Conservation (phyloP, 2,113 vertebrate species). For the Brachyhypopomus occidentalis region DNA sequence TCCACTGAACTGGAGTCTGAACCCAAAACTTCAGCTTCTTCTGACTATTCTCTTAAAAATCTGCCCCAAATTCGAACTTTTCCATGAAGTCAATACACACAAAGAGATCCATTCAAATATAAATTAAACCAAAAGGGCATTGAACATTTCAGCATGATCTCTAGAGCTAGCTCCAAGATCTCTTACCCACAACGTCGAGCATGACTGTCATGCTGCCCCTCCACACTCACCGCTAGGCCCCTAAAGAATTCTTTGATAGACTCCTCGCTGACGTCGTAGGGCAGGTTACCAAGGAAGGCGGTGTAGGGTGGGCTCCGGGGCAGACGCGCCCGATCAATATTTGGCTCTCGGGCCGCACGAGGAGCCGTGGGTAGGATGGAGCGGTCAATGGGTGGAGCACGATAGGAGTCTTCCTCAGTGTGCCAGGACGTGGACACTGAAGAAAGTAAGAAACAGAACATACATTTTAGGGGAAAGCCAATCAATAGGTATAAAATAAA, state of each 20-base stretch:
- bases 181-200: too few relatives aligned
- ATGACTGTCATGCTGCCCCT: neutral
- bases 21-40: too few relatives aligned
- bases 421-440: slow-evolving; percentile 93
- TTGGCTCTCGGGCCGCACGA: slow-evolving; percentile 89
- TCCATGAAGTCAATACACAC: too few relatives aligned
- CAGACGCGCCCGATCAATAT: slow-evolving; percentile 85
- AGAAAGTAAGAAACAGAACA: neutral
- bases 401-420: slow-evolving; percentile 68
- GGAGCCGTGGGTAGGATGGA: slow-evolving; percentile 93
- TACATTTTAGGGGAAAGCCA: neutral
- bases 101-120: too few relatives aligned
- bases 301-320: slow-evolving; percentile 92
- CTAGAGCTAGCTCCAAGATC: too few relatives aligned
- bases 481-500: neutral
- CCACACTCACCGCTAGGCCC: slow-evolving; percentile 86
- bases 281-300: slow-evolving; percentile 93
- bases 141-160: too few relatives aligned
- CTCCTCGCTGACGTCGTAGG: slow-evolving; percentile 92
- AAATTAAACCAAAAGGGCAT: neutral
- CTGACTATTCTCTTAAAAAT: too few relatives aligned
- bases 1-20: too few relatives aligned
- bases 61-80: too few relatives aligned
- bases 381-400: slow-evolving; percentile 86
- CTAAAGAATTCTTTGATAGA: slow-evolving; percentile 95